A percentile compares a stretch with the other conserved stretches of the same genome.
Evolutionary conservation across 2,113 vertebrate genomes (phyloP).

Genomic region (Sclerurus mexicanus): DNA sequence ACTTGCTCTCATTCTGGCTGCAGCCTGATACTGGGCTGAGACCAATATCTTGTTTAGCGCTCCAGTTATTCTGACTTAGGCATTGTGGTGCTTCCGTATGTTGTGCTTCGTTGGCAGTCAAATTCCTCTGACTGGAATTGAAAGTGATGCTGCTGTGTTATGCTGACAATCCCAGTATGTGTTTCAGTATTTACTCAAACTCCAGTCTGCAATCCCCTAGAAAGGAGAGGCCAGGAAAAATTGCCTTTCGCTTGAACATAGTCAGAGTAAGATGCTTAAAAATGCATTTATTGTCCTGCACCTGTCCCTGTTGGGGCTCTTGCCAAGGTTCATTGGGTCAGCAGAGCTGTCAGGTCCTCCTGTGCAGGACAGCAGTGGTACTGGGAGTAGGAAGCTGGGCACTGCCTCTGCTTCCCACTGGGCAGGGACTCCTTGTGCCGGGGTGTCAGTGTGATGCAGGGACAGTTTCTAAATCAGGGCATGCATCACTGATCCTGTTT

Average conservation of each 20-base stretch:
- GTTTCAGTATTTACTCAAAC: background rate
- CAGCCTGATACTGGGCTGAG: background rate
- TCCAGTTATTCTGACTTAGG: background rate
- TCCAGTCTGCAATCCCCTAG: background rate
- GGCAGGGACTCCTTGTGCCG: background rate
- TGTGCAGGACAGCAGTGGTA: background rate
- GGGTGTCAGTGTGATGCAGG: background rate
- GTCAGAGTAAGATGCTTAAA: background rate
- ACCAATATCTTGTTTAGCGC: rapidly evolving
- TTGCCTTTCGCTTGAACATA: background rate
- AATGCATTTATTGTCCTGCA: background rate
- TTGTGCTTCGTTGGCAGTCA: background rate
- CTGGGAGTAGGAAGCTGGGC: background rate
- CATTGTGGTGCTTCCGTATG: rapidly evolving
- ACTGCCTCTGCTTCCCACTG: background rate
- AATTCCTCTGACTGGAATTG: background rate
- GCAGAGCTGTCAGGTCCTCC: background rate
- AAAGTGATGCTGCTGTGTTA: background rate
- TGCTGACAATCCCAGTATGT: background rate
- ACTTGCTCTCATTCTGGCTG: background rate
- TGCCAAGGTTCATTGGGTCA: background rate
- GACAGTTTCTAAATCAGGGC: background rate
- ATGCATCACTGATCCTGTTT: background rate
- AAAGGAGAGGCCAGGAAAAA: background rate
- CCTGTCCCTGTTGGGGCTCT: background rate